Base-by-base conservation (phyloP, 2,113 vertebrate species). In the Neogobius melanostomus region DNA sequence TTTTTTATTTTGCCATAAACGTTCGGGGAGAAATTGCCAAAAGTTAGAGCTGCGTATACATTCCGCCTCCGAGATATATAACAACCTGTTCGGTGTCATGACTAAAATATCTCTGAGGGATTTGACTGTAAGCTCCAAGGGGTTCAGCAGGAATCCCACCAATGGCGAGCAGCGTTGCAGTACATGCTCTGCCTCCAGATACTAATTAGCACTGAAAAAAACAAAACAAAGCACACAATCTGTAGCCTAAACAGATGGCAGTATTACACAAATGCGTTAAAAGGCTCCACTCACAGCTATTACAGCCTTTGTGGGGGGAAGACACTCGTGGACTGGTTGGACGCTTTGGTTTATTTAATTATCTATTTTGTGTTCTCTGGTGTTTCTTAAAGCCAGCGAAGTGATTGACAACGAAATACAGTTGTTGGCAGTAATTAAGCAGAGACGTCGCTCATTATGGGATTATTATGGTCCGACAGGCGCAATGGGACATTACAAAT, bases 191-290 rank as follows among this genome's bases (percentile, higher is more conserved):
- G 83, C 85, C 84, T 82, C 76, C 73, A 79, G 87, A 85, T 64
- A 89, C 87, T 80, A 90, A 90, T 90, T 90, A 90, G 86, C 54
- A 4, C 82, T 0, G 70, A 70, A 69, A 81, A 77, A 68, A 84
- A 67, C 63, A 75, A 76, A 83, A 75, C 82, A 70, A 81, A 61
- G 75, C 77, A 72, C 3, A 8, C 76, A 81, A 82, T 82, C 83
- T 85, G 82, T 74, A 77, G 72, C 80, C 77, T 74, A 87, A 86
- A 84, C 90, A 89, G 87, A 90, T 86, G 87, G 77, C 76, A 82
- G 67, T 52, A 49, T 47, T 48, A 77, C 71, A 80, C 81, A 87
- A 81, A 88, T 42, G 65, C 82, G 71, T 78, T 81, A 80, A 83
- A 49, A 71, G 78, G 78, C 45, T 77, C 77, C 71, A 83, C 69